Evolutionary conservation across 1,140 invertebrate genomes (phyloP), one percentile per base, ranked within the genome.

Genomic region (Drosophila orosa): DNA sequence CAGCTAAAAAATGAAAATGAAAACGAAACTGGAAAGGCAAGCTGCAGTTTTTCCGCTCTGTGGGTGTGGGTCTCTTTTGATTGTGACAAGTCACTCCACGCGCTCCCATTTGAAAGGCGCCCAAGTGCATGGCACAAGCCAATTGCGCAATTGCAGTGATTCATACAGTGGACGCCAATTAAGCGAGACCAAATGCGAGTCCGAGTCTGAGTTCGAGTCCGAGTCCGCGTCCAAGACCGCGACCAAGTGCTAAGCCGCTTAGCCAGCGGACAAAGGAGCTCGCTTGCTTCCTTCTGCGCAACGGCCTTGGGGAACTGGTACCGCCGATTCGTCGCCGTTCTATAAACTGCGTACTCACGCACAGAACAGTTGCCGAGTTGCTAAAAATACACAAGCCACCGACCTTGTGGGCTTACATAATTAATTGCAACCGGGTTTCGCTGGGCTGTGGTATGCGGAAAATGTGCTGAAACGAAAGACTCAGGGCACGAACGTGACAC

Each of bases 121-220:
- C 63, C 50, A 58, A 71, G 47, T 59, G 56, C 68, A 66, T 71
- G 81, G 81, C 81, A 86, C 82, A 81, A 66, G 81, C 81, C 81
- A 85, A 71, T 85, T 85, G 81, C 82, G 81, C 81, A 81, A 85
- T 86, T 85, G 68, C 68, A 65, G 61, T 85, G 81, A 85, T 66
- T 85, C 81, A 85, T 71, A 54, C 57, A n/a, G 24, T 31, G 35
- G 48, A n/a, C 50, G 31, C 73, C 82, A 85, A 85, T 85, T 86
- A 86, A 74, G 44, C 45, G 35, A 44, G 29, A 22, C 48, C 44
- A 15, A 45, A 6, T 3, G 1, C 42, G 22, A 45, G 19, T 15
- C 7, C 22, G 24, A 47, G 45, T 12, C 6, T 22, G 22, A 45
- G 19, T 15, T 3, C 22, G 24, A 47, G 45, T 12, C 6, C 6